Base-by-base conservation (phyloP, 1,140 invertebrate genomes). In the Drosophila pruinosa region DNA sequence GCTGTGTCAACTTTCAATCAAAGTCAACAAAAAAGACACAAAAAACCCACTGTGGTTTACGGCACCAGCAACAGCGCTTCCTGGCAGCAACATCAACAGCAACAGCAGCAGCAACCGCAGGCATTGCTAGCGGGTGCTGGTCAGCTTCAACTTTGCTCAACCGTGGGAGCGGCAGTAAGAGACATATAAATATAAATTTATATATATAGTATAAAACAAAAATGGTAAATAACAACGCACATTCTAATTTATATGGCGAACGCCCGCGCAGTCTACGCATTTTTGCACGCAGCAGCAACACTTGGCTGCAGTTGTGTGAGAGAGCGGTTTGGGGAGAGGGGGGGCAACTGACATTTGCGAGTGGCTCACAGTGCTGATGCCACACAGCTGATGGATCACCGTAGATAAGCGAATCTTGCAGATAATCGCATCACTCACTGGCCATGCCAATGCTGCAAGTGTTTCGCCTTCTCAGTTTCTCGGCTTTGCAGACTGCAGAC, bases 371-470 rank as follows among this genome's bases (percentile, higher is more conserved):
- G 67, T 70, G n/a, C n/a, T n/a, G n/a, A n/a, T n/a, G 54, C 62
- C 69, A 72, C 63, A 65, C 56, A 69, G 72, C 68, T 89, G 88
- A 89, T 89, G 88, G 88, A 89, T 89, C 88, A 90, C 86, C 86
- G 86, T 89, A 89, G 86, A 89, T 89, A 89, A 89, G 81, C 88
- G 86, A 89, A 89, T 89, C 88, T 89, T 77, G 88, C 88, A 88
- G 75, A 89, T 89, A 89, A 89, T 89, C 88, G 88, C 88, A 89
- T 89, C 88, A 89, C 89, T 89, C 86, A 89, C 85, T 89, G 78
- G 63, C 73, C 50, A 72, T 68, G 73, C 56, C 70, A 75, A 72
- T 69, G 70, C 57, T 48, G 70, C 63, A 75, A 73, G 71, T 75
- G 72, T 72, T 75, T 52, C 69, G 65, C 75, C 77, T 65, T 71